These are phyloP conservation scores for Diaphora mendica DNA, from an alignment of 2,888 invertebrate species.

Conservation along the genomic window DNA sequence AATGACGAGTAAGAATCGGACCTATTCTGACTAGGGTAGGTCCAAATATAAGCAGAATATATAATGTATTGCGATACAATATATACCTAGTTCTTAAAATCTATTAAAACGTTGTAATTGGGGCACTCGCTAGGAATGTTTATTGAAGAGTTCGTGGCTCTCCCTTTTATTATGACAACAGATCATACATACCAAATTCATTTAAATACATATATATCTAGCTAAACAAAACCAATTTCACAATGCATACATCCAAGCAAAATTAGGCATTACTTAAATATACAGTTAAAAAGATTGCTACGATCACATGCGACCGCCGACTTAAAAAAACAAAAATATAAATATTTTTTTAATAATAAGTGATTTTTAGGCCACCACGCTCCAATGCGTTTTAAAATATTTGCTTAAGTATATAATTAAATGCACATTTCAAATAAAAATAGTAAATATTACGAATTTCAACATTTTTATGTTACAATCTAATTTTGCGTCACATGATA, in stretches of 20 bases:
- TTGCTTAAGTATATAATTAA: not conserved
- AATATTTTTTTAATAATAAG: slow-evolving; percentile 25
- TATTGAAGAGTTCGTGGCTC: not conserved
- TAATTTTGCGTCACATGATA: not conserved
- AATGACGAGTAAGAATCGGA: slow-evolving; percentile 20
- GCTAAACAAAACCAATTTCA: not conserved
- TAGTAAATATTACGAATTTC: slow-evolving; percentile 28
- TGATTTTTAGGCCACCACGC: slow-evolving; percentile 54
- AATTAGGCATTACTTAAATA: not conserved
- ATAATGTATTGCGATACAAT: slow-evolving; percentile 1
- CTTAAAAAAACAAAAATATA: slow-evolving; percentile 25
- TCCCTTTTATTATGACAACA: too few relatives aligned
- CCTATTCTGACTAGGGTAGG: not conserved
- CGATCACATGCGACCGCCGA: not conserved
- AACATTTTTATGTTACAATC: slow-evolving; percentile 15
- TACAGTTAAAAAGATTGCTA: not conserved
- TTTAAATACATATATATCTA: too few relatives aligned
- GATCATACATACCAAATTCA: not conserved
- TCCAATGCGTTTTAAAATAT: slow-evolving; percentile 25
- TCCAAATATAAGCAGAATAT: not conserved
- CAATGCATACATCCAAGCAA: not conserved
- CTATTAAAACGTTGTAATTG: slow-evolving; percentile 14
- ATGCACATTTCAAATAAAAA: slow-evolving; percentile 31
- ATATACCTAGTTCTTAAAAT: slow-evolving; percentile 8
- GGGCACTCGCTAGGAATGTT: slow-evolving; percentile 21